phyloP scores from a whole-genome alignment of 2,888 invertebrate species.

The Mellilla xanthometata region DNA sequence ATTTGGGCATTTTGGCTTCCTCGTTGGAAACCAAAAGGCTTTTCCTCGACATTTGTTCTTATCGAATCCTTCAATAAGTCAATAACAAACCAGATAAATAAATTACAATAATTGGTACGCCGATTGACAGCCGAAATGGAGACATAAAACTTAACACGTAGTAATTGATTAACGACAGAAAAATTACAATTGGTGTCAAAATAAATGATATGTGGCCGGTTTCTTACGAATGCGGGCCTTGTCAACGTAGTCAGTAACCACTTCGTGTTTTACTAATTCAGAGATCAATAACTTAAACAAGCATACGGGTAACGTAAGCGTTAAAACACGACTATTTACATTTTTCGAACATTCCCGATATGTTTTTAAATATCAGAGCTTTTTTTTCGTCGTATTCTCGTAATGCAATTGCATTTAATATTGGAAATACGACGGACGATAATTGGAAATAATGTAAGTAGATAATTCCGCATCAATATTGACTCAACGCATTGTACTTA shows the following conservation, averaged over 20 bases:
- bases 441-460: too few species aligned
- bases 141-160: conserved; percentile 63
- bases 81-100: conserved; percentile 11
- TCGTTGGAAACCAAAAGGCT: conserved; percentile 15
- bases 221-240: conserved; percentile 69
- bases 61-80: conserved; percentile 5
- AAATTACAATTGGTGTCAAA: conserved; percentile 66
- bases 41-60: conserved; percentile 10
- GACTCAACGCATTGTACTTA: too few species aligned
- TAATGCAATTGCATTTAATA: too few species aligned
- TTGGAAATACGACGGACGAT: too few species aligned
- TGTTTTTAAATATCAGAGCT: too few species aligned
- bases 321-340: conserved; percentile 6
- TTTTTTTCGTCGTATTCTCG: too few species aligned
- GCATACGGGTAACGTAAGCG: conserved; percentile 57
- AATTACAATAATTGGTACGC: conserved; percentile 17
- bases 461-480: too few species aligned
- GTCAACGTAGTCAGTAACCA: conserved; percentile 44
- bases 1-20: conserved; percentile 17
- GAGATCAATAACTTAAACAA: conserved; percentile 51
- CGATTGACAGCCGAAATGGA: conserved; percentile 44
- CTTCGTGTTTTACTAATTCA: conserved; percentile 60
- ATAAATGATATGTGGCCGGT: conserved; percentile 74
- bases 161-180: conserved; percentile 67
- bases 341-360: too few species aligned